These are phyloP conservation scores for Coelopa pilipes DNA, from an alignment of 2,888 invertebrate genomes.

Conservation along the genomic window DNA sequence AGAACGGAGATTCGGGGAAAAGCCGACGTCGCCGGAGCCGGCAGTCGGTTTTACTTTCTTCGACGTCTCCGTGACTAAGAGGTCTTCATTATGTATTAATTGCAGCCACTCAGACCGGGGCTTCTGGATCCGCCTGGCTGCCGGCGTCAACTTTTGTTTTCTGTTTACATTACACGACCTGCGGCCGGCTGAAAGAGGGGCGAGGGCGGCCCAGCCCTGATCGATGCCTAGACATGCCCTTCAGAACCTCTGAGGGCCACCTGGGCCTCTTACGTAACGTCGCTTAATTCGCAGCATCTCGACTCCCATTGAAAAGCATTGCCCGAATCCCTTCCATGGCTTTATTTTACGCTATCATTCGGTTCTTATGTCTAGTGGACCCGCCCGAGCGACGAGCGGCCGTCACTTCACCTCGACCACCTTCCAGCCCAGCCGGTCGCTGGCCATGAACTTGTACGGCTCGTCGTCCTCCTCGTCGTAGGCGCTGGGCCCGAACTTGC, in stretches of 20 bases:
- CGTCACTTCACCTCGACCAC: slow-evolving; percentile 45
- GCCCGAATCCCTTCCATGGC: too few relatives aligned
- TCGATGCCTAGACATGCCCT: too few relatives aligned
- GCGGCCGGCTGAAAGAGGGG: background rate
- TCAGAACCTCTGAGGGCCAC: too few relatives aligned
- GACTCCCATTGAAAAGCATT: too few relatives aligned
- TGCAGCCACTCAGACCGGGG: background rate
- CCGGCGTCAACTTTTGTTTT: slow-evolving; percentile 10
- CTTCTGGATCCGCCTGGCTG: background rate
- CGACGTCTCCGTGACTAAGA: too few relatives aligned
- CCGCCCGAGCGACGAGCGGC: background rate
- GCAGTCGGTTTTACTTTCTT: slow-evolving; percentile 16
- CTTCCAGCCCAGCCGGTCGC: slow-evolving; percentile 55
- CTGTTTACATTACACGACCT: background rate
- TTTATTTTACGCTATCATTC: too few relatives aligned
- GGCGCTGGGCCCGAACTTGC: slow-evolving; percentile 45
- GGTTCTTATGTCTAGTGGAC: background rate
- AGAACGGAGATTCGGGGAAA: slow-evolving; percentile 1
- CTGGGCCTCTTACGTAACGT: too few relatives aligned
- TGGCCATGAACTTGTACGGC: slow-evolving; percentile 47
- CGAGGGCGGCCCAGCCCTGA: too few relatives aligned
- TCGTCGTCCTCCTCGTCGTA: slow-evolving; percentile 36
- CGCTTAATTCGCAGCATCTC: too few relatives aligned
- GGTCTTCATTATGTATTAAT: too few relatives aligned
- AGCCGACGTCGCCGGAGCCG: background rate